phyloP scores from a whole-genome alignment of 2,888 invertebrate species.

The Tipula unca region DNA sequence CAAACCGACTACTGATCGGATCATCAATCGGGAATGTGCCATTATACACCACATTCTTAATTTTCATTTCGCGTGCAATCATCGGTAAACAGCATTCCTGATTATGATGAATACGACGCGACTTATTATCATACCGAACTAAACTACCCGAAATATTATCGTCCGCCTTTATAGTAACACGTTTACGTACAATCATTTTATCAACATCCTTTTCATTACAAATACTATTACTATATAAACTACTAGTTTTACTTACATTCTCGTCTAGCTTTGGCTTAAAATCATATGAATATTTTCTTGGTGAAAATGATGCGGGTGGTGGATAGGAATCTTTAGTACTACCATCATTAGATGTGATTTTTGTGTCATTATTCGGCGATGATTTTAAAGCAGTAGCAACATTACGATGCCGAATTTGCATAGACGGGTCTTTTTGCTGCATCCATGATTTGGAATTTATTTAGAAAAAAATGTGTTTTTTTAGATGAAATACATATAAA shows the following conservation, averaged over 20 bases:
- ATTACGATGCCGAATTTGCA: not conserved
- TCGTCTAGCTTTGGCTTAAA: not conserved
- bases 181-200: not conserved
- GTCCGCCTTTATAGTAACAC: not conserved
- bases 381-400: not conserved
- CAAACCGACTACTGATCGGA: conserved; percentile 42
- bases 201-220: not conserved
- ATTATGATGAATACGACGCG: not conserved
- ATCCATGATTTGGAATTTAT: not conserved
- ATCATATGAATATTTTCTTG: conserved; percentile 17
- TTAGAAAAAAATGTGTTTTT: not conserved
- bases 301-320: not conserved
- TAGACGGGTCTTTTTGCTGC: not conserved
- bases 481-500: not conserved
- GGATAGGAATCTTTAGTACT: not conserved
- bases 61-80: conserved; percentile 18
- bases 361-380: not conserved
- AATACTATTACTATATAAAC: conserved; percentile 16
- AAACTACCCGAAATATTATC: not conserved
- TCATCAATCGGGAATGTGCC: conserved; percentile 81
- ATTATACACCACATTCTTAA: conserved; percentile 57
- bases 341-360: not conserved
- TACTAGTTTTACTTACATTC: not conserved
- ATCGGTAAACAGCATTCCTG: not conserved
- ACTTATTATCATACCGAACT: not conserved